These are phyloP conservation scores for Drosophila melanica DNA, from an alignment of 1,140 invertebrate species.

Conservation along the genomic window DNA sequence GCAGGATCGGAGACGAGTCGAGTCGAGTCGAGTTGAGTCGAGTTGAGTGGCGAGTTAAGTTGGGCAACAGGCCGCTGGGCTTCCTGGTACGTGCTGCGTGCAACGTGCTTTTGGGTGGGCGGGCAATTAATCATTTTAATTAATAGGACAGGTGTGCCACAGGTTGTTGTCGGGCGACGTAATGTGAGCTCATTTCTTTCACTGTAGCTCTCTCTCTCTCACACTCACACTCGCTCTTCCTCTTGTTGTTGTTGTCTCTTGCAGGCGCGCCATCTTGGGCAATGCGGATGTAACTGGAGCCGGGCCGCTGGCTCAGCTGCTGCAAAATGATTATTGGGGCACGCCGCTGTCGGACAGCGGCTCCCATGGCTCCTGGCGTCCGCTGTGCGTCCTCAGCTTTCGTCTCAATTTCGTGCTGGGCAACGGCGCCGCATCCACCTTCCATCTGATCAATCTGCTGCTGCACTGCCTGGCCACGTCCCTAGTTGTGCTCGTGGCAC, in stretches of 20 bases:
- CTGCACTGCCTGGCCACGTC: conserved; percentile 92
- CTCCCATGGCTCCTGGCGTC: conserved; percentile 96
- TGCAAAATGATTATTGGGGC: conserved; percentile 94
- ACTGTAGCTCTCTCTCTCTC: conserved; percentile 1
- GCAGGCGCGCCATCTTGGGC: conserved; percentile 93
- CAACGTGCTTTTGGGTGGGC: background rate
- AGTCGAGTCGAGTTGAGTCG: conserved; percentile 12
- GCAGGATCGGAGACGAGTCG: conserved; percentile 40
- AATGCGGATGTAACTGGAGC: conserved; percentile 93
- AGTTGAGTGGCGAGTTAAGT: background rate
- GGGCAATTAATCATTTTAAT: conserved; percentile 81
- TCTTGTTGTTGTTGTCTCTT: conserved; percentile 34
- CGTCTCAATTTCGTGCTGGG: conserved; percentile 95
- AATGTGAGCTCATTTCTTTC: conserved; percentile 46
- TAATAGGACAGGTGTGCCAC: conserved; percentile 81
- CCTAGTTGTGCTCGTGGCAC: conserved; percentile 90
- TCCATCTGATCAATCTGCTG: conserved; percentile 94
- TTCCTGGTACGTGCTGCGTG: background rate
- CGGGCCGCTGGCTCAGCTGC: conserved; percentile 61
- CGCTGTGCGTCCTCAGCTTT: conserved; percentile 95
- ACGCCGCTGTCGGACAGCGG: conserved; percentile 92
- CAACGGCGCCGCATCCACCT: conserved; percentile 92
- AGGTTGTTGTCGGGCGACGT: conserved; percentile 60
- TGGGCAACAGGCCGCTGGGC: background rate
- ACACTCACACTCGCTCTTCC: background rate